phyloP scores from a whole-genome alignment of 2,797 vertebrate genomes.

The Epinephelus malabaricus region DNA sequence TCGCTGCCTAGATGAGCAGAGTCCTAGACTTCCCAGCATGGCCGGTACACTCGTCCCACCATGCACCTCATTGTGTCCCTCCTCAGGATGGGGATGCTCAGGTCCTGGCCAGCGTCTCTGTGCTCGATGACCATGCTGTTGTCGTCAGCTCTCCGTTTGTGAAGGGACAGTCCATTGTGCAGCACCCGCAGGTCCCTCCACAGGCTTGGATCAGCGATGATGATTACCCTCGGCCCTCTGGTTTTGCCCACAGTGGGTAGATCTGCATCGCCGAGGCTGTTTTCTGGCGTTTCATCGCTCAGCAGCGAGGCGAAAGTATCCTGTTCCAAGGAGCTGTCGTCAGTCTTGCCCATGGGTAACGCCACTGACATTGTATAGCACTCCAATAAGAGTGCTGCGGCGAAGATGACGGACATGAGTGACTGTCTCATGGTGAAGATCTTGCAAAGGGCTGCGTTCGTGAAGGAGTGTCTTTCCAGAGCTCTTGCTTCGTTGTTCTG shows the following conservation, averaged over 20 bases:
- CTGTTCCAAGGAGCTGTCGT: conserved; percentile 76
- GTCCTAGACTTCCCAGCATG: conserved; percentile 87
- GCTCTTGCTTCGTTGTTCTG: conserved; percentile 49
- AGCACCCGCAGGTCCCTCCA: conserved; percentile 76
- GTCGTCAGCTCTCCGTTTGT: conserved; percentile 72
- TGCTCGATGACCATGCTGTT: conserved; percentile 66
- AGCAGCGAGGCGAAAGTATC: conserved; percentile 71
- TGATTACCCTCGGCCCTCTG: conserved; percentile 71
- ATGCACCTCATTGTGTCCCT: conserved; percentile 89
- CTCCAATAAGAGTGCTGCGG: conserved; percentile 75
- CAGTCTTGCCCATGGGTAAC: conserved; percentile 65
- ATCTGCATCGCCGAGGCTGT: conserved; percentile 36
- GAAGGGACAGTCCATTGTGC: conserved; percentile 64
- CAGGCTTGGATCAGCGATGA: conserved; percentile 75
- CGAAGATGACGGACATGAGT: conserved; percentile 68
- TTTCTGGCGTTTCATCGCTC: conserved; percentile 69
- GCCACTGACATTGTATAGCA: conserved; percentile 55
- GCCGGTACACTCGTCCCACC: conserved; percentile 89
- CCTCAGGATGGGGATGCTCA: conserved; percentile 79
- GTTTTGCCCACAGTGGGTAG: conserved; percentile 11
- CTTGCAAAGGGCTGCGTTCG: conserved; percentile 16
- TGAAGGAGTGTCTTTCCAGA: conserved; percentile 24
- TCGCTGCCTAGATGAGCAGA: background rate
- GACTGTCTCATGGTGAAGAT: conserved; percentile 81
- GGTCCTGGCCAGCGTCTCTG: conserved; percentile 60